These are phyloP conservation scores for Dione vanillae DNA, from an alignment of 2,888 invertebrate genomes.

Conservation along the genomic window DNA sequence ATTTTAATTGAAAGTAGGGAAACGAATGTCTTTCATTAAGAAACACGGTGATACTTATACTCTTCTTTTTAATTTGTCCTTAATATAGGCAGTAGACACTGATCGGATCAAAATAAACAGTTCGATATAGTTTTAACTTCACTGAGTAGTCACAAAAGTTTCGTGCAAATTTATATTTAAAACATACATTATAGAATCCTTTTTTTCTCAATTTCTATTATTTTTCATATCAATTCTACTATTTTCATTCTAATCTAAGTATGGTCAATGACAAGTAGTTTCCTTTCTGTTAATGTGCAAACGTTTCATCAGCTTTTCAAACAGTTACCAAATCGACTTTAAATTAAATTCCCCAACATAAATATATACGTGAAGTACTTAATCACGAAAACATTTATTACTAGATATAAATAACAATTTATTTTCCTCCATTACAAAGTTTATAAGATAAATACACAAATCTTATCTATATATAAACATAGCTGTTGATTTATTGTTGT, in stretches of 20 bases:
- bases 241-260: conserved; percentile 30
- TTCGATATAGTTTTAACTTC: not conserved
- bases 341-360: not conserved
- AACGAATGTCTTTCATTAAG: no score
- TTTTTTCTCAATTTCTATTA: conserved; percentile 6
- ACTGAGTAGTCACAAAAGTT: no score
- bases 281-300: conserved; percentile 55
- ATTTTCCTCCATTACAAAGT: no score
- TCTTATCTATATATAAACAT: no score
- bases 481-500: no score
- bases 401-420: not conserved
- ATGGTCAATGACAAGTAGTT: conserved; percentile 56
- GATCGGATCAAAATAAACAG: no score
- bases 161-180: no score
- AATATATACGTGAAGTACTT: not conserved
- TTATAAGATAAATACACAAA: no score
- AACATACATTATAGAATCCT: not conserved
- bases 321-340: not conserved
- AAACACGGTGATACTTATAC: no score
- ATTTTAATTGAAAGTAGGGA: no score
- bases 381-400: not conserved
- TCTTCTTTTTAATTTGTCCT: no score
- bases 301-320: conserved; percentile 1
- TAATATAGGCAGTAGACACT: no score
- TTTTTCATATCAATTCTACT: conserved; percentile 14